Base-by-base conservation (phyloP, 37 sponge, comb jelly and placozoan species). In the Crambe crambe region DNA sequence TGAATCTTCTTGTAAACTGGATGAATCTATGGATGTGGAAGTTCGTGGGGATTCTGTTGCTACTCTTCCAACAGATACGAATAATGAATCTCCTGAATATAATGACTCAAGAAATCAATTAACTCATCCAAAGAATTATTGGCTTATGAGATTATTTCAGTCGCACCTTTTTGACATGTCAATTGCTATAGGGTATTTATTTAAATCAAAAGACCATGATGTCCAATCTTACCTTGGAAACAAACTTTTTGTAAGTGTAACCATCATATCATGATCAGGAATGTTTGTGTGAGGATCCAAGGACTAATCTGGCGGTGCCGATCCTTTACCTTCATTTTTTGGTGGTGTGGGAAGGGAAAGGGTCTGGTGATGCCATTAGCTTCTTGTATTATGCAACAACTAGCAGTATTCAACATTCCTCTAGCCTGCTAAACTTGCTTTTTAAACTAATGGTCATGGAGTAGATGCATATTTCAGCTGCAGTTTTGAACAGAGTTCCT, bases 111-210 rank as follows among this genome's bases (percentile, higher is more conserved):
- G n/a, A n/a, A n/a, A n/a, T n/a, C n/a, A n/a, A n/a, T n/a, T 68
- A n/a, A 56, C 70, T 20, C 80, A 67, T 58, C 75, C 83, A 6
- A 69, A 84, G 76, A 77, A 93, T 56, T 96, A 71, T 38, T 96
- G 95, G 97, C 79, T 94, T 44, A 74, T 96, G 85, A 64, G 97
- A 15, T 78, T 96, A 39, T 96, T 96, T 65, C 77, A 94, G 41
- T 96, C 97, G 23, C 90, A 84, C 20, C 80, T 94, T 66, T 96
- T 90, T 63, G 79, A 90, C 68, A 94, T 94, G 92, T 75, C 91
- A 34, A 96, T 96, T 37, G 95, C 94, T 6, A 85, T 96, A 47
- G 85, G 84, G 9, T 96, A 96, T 42, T 82, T 96, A 42, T 96
- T 85, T 87, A 93, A 94, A 40, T 82, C 86, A 38, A 96, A 91